Conservation (phyloP, 2,113 vertebrate species). For the Tragelaphus imberbis region DNA sequence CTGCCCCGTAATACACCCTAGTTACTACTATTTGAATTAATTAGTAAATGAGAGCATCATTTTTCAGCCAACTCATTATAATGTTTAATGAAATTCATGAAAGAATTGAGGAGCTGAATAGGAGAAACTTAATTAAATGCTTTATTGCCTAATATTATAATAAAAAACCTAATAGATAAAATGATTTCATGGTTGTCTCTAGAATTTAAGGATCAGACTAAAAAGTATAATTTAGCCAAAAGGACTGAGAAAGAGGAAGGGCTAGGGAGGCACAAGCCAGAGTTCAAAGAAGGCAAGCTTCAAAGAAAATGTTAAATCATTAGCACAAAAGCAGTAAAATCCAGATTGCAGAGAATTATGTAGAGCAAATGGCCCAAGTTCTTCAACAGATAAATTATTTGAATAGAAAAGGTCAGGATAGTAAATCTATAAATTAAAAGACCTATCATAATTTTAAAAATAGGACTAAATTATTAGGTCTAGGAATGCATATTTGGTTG, state of each 20-base stretch:
- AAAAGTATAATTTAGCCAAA: not conserved
- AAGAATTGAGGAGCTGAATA: not conserved
- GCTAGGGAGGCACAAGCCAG: not conserved
- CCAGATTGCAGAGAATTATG: not conserved
- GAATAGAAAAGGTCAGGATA: not conserved
- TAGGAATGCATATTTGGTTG: not conserved
- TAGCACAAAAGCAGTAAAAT: not conserved
- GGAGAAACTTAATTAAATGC: slow-evolving; percentile 7
- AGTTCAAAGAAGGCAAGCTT: not conserved
- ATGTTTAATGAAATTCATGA: slow-evolving; percentile 12
- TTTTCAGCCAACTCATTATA: slow-evolving; percentile 34
- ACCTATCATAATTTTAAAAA: not conserved
- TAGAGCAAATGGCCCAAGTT: not conserved
- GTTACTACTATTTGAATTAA: slow-evolving; percentile 32
- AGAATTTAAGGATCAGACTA: not conserved
- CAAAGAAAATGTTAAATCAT: not conserved
- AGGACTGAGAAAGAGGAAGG: not conserved
- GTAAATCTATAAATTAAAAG: not conserved
- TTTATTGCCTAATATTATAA: not conserved
- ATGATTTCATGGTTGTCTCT: not conserved
- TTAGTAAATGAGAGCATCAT: not conserved
- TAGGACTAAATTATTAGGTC: not conserved
- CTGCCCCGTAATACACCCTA: not conserved
- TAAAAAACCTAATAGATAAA: not conserved
- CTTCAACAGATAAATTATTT: not conserved